Conservation (phyloP, 1,140 invertebrate species). For the Formica selysi region DNA sequence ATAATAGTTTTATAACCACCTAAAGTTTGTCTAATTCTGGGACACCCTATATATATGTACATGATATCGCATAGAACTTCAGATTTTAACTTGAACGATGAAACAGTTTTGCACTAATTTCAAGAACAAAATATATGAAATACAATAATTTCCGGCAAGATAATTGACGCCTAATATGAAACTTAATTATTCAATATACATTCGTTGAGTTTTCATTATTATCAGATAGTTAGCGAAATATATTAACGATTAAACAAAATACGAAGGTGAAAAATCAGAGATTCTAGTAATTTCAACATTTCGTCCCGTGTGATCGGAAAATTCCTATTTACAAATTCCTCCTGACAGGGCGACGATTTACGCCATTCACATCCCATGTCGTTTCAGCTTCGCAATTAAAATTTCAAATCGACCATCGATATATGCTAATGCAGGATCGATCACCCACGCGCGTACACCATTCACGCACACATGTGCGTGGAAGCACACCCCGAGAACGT, state of each 20-base stretch:
- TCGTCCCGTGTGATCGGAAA: background rate
- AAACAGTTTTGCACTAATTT: background rate
- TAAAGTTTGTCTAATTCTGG: too few species aligned
- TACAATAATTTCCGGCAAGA: background rate
- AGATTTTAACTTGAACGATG: background rate
- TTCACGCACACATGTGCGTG: background rate
- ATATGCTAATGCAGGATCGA: conserved; percentile 59
- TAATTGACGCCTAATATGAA: background rate
- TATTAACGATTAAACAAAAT: background rate
- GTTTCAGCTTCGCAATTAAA: conserved; percentile 45
- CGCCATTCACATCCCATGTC: background rate
- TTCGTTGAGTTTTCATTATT: background rate
- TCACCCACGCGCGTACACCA: conserved; percentile 18
- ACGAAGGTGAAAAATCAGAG: too few species aligned
- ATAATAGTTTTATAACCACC: too few species aligned
- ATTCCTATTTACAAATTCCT: conserved; percentile 20
- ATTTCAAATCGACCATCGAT: conserved; percentile 59
- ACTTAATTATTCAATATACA: background rate
- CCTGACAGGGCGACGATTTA: background rate
- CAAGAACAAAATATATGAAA: background rate
- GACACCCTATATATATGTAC: background rate
- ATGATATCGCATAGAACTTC: background rate
- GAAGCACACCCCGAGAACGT: background rate
- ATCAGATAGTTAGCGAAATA: background rate
- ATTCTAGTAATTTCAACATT: background rate